phyloP scores from a whole-genome alignment of 2,888 invertebrate genomes.

The Zygaena filipendulae region DNA sequence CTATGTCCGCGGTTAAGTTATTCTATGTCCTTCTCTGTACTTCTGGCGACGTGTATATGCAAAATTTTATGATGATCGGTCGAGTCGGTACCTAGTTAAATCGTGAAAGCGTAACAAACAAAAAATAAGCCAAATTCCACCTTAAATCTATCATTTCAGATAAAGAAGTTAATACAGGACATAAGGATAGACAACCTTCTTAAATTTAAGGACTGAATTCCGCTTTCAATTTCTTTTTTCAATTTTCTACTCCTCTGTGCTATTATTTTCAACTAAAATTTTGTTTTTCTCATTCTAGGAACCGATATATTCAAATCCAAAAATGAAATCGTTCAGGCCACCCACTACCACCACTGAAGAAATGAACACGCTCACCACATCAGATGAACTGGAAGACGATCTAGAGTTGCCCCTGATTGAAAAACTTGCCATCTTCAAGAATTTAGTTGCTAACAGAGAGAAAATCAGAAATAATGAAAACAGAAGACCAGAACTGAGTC shows the following conservation, averaged over 20 bases:
- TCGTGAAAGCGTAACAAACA: no score
- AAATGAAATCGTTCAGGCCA: no score
- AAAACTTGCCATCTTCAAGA: constrained; percentile 48
- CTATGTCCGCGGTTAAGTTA: no score
- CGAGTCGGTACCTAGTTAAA: no score
- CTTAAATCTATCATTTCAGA: neutral
- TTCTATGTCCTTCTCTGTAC: no score
- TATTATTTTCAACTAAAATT: neutral
- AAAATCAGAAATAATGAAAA: constrained; percentile 18
- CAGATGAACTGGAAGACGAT: constrained; percentile 29
- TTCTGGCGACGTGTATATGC: no score
- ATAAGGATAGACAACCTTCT: neutral
- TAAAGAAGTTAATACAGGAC: neutral
- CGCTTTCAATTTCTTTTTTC: neutral
- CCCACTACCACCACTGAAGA: constrained; percentile 17
- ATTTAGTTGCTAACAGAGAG: constrained; percentile 33
- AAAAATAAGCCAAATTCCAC: no score
- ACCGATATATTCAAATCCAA: constrained; percentile 30
- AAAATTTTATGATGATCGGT: no score
- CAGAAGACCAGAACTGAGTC: constrained; percentile 22
- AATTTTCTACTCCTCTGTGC: neutral
- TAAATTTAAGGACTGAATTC: neutral
- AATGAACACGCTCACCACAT: constrained; percentile 13
- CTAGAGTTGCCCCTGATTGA: constrained; percentile 34
- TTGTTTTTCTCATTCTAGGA: constrained; percentile 26